These are phyloP conservation scores for Scaptomyza graminum DNA, from an alignment of 1,140 invertebrate species.

Conservation along the genomic window DNA sequence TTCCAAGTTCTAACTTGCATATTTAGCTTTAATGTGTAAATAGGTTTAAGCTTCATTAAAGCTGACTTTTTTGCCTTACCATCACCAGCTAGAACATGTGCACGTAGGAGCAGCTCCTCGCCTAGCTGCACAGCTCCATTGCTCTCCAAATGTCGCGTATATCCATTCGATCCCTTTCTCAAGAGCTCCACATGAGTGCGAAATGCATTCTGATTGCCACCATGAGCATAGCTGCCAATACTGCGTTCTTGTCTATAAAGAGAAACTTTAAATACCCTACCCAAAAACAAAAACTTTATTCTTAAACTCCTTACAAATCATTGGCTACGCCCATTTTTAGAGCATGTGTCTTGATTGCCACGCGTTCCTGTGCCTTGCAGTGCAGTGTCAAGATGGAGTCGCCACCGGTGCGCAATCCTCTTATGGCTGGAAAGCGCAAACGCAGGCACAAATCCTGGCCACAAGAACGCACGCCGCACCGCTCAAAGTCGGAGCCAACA, in stretches of 20 bases:
- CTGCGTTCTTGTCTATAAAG: slow-evolving; percentile 78
- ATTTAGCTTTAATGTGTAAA: too few species aligned
- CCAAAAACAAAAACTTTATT: too few species aligned
- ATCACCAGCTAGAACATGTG: slow-evolving; percentile 86
- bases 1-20: too few species aligned
- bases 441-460: slow-evolving; percentile 85
- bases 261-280: neutral
- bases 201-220: slow-evolving; percentile 86
- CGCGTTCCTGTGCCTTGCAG: slow-evolving; percentile 86
- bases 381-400: slow-evolving; percentile 87
- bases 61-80: slow-evolving; percentile 81
- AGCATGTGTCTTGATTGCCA: slow-evolving; percentile 86
- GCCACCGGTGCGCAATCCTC: slow-evolving; percentile 86
- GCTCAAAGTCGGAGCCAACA: slow-evolving; percentile 62
- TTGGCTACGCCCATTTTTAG: slow-evolving; percentile 84
- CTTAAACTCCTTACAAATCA: slow-evolving; percentile 76
- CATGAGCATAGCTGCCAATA: slow-evolving; percentile 84
- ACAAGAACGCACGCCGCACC: slow-evolving; percentile 83
- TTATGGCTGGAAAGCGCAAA: slow-evolving; percentile 86
- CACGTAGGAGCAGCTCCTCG: slow-evolving; percentile 87
- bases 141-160: slow-evolving; percentile 85
- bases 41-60: too few species aligned
- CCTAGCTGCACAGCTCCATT: slow-evolving; percentile 87
- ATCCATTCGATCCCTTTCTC: slow-evolving; percentile 85
- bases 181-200: slow-evolving; percentile 86